Conservation (phyloP, 30 jellyfish, hydroid and myxozoan species). For the Pseudorhiza aurosa region DNA sequence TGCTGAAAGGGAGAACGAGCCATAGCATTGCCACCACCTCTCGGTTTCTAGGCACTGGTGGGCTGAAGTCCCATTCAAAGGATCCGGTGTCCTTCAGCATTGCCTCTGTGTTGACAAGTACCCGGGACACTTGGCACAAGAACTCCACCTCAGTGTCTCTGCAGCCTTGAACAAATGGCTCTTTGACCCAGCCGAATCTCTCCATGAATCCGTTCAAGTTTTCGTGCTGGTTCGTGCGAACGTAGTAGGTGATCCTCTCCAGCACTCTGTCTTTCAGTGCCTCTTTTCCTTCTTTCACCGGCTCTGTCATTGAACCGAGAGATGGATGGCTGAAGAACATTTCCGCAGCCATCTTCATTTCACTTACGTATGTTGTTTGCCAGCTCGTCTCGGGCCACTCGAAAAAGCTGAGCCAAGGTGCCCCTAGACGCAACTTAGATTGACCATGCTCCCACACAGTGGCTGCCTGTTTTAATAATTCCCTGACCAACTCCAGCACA, state of each 20-base stretch:
- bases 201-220: conserved; percentile 1
- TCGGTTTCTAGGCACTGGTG: conserved; percentile 13
- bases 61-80: conserved; percentile 6
- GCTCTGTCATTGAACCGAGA: conserved; percentile 30
- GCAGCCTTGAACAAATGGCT: conserved; percentile 4
- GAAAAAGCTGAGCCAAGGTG: not conserved
- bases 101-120: not conserved
- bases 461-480: not conserved
- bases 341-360: conserved; percentile 16
- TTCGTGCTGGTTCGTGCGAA: conserved; percentile 9
- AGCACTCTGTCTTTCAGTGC: not conserved
- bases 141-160: not conserved
- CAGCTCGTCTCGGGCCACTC: conserved; percentile 1
- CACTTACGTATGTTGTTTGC: not conserved
- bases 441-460: not conserved
- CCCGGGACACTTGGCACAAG: not conserved
- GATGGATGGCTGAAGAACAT: not conserved
- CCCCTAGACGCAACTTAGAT: not conserved
- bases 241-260: conserved; percentile 1
- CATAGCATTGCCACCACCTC: conserved; percentile 30
- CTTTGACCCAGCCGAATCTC: conserved; percentile 24
- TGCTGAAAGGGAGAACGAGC: conserved; percentile 1
- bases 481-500: not conserved
- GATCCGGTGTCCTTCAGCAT: conserved; percentile 17
- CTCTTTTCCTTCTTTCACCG: not conserved